Conservation (phyloP, 1,140 invertebrate species). For the Formica selysi region DNA sequence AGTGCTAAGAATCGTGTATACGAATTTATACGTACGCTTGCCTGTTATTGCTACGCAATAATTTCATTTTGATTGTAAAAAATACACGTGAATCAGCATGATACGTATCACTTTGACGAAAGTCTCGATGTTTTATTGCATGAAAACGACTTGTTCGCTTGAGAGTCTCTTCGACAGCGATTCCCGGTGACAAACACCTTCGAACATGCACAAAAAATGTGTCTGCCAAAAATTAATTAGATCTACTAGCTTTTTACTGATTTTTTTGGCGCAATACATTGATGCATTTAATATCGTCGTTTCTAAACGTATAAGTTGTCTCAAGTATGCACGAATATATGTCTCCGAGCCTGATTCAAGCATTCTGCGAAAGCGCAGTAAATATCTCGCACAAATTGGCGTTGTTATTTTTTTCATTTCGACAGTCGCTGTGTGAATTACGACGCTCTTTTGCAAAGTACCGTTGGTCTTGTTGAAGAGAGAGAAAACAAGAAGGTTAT, state of each 20-base stretch:
- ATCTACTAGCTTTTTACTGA: constrained; percentile 5
- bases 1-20: neutral
- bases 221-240: constrained; percentile 24
- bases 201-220: constrained; percentile 6
- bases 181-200: neutral
- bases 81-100: neutral
- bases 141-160: neutral
- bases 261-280: neutral
- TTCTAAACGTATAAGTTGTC: constrained; percentile 13
- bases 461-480: constrained; percentile 23
- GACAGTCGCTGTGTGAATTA: constrained; percentile 23
- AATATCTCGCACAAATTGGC: constrained; percentile 49
- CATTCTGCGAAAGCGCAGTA: constrained; percentile 22
- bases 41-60: constrained; percentile 41
- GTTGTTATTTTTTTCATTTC: constrained; percentile 2
- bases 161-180: neutral
- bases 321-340: neutral
- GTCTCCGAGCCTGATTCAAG: neutral
- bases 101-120: neutral
- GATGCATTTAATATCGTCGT: neutral
- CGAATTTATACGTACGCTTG: constrained; percentile 17
- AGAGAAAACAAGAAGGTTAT: constrained; percentile 10
- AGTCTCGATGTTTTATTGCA: neutral
- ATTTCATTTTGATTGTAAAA: constrained; percentile 30
- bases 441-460: constrained; percentile 23